Evolutionary conservation across 2,113 vertebrate genomes (phyloP), one percentile per base, ranked within the genome.

Genomic region (Tonatia bakeri): DNA sequence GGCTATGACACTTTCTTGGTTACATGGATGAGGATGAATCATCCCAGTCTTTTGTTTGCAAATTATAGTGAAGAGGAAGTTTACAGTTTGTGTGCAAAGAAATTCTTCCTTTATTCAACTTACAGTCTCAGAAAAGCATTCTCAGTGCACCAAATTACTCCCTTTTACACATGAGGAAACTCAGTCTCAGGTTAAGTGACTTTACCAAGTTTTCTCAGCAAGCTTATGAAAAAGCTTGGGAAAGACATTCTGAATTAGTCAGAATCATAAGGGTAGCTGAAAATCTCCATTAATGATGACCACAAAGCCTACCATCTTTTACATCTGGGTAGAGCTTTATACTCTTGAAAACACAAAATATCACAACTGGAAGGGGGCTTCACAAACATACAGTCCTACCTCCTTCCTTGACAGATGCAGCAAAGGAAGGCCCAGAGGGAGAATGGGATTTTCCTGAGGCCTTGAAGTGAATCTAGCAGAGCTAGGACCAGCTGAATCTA

Each of bases 61-160:
- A 94, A 92, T 86, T 80, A 89, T 5, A 79, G 40, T 64, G 4
- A 79, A 95, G 87, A 72, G 12, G 4, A 14, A 52, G 64, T 73
- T 88, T 94, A 54, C 10, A 82, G 7, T 61, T 94, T 67, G 67
- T 84, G 96, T 90, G 8, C 36, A 87, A 95, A 92, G 59, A 90
- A 17, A 9, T 82, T 67, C 56, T 92, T 77, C 70, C n/a, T 94
- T 90, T 91, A 69, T 94, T 93, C 2, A 67, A 70, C 28, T 70
- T 83, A 72, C 33, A 73, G 31, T 88, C 19, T 72, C 81, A 96
- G 45, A 77, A 95, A 95, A 65, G 17, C n/a, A 80, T 26, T 38
- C 20, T 65, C 79, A 81, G 1, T 33, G 26, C n/a, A 95, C 7
- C 94, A 31, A 75, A 40, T 50, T 3, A 70, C 1, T 7, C 4